Percentiles rank a stretch among this genome's conserved stretches.
Evolutionary conservation across 64 coral and sea anemone species (phyloP).

Genomic region (Pocillopora damicornis): DNA sequence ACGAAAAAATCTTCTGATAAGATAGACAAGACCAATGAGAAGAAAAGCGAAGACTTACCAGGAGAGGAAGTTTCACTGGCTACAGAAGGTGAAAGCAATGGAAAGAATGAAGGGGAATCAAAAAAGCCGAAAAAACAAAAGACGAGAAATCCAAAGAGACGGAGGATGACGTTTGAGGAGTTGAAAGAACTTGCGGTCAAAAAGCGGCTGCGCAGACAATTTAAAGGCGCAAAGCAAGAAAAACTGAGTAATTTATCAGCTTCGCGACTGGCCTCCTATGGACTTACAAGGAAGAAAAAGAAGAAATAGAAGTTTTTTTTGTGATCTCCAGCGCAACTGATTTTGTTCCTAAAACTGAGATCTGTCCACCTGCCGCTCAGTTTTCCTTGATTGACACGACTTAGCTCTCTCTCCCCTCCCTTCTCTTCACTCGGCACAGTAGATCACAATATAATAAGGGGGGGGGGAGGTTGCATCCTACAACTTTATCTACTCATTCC

Average conservation of each 20-base stretch:
- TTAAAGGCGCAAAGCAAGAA: constrained; percentile 49
- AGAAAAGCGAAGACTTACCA: background rate
- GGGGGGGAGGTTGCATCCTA: no score
- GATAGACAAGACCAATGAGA: background rate
- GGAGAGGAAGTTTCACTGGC: background rate
- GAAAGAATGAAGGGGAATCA: background rate
- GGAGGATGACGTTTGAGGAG: constrained; percentile 29
- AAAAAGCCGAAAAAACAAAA: background rate
- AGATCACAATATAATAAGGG: no score
- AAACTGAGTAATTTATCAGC: constrained; percentile 36
- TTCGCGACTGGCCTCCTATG: constrained; percentile 46
- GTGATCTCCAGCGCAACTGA: background rate
- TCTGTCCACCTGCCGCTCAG: background rate
- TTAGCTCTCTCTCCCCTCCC: background rate
- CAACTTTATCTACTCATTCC: no score
- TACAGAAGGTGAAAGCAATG: background rate
- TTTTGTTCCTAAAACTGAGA: background rate
- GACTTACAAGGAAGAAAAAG: constrained; percentile 42
- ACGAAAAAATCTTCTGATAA: background rate
- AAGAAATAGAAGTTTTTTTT: constrained; percentile 23
- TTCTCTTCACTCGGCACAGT: background rate
- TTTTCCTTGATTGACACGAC: background rate
- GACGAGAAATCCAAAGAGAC: constrained; percentile 5
- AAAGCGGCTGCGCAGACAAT: constrained; percentile 28
- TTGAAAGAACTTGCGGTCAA: constrained; percentile 35